Base-by-base conservation (phyloP, 64 coral and sea anemone species). In the Montipora foliosa region DNA sequence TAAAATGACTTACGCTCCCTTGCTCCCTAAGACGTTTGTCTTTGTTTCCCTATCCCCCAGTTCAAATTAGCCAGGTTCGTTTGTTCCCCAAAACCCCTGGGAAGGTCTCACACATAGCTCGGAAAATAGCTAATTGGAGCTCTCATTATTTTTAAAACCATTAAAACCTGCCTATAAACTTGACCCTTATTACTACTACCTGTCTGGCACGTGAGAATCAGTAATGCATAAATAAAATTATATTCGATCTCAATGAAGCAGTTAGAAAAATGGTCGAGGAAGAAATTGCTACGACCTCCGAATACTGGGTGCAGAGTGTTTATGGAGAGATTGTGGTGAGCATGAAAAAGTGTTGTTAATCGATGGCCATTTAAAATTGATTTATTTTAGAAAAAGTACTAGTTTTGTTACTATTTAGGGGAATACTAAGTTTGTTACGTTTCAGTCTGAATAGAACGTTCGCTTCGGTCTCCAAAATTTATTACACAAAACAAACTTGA, bases 141-240 rank as follows among this genome's bases (percentile, higher is more conserved):
- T 55, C 52, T 10, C 6, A 55, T 55, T 55, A 64, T 64, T 4
- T 4, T 15, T 64, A 64, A 15, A 12, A 64, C 9, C 3, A 64
- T 64, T 64, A 64, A 14, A 15, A 12, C 37, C 14, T 16, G 61
- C 61, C 61, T 12, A 12, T 64, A 14, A 64, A 64, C 14, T 64
- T 71, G 47, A 70, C 11, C 4, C 21, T 71, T 5, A 70, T 71
- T 5, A 70, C 14, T 21, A 1, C 64, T 64, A 85, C 82, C 82
- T 85, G 82, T 70, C 17, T 49, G 17, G 44, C 16, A 15, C 67
- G 82, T 85, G 70, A 85, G 82, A 85, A 85, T 85, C 21, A 17
- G 82, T 85, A 85, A 85, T 85, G 62, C 82, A 70, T 71, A 44
- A 49, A 22, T 70, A 70, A 67, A 85, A 69, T 8, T 50, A 10